phyloP scores from a whole-genome alignment of 1,140 invertebrate genomes.

The Leptinotarsa lineolata region DNA sequence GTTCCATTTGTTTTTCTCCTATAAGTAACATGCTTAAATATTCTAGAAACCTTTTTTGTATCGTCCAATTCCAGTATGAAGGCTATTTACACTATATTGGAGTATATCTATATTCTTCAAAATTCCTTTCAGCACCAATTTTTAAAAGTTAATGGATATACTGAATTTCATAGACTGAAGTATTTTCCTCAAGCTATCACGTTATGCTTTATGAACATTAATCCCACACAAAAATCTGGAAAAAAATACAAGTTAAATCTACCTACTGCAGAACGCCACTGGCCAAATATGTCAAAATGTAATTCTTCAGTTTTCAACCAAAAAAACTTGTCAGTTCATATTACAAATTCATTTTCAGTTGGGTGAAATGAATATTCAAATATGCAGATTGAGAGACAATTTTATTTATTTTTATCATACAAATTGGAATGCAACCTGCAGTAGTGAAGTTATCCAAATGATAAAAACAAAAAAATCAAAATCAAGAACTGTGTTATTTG shows the following conservation, averaged over 20 bases:
- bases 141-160: not conserved
- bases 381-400: not conserved
- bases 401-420: not conserved
- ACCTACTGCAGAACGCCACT: not conserved
- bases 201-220: not conserved
- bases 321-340: too few relatives aligned
- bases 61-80: constrained; percentile 40
- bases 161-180: not conserved
- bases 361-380: too few relatives aligned
- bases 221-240: constrained; percentile 4
- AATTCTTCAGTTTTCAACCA: not conserved
- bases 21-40: constrained; percentile 25
- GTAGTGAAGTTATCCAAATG: too few relatives aligned
- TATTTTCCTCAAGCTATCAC: not conserved
- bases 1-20: constrained; percentile 13
- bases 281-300: not conserved
- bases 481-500: too few relatives aligned
- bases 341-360: too few relatives aligned
- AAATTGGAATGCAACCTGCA: not conserved
- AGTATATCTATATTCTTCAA: not conserved
- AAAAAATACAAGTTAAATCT: not conserved
- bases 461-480: too few relatives aligned
- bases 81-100: not conserved
- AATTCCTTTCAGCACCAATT: not conserved
- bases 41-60: constrained; percentile 24